phyloP scores from a whole-genome alignment of 2,797 vertebrate genomes.

The Euphonia xanthogaster region DNA sequence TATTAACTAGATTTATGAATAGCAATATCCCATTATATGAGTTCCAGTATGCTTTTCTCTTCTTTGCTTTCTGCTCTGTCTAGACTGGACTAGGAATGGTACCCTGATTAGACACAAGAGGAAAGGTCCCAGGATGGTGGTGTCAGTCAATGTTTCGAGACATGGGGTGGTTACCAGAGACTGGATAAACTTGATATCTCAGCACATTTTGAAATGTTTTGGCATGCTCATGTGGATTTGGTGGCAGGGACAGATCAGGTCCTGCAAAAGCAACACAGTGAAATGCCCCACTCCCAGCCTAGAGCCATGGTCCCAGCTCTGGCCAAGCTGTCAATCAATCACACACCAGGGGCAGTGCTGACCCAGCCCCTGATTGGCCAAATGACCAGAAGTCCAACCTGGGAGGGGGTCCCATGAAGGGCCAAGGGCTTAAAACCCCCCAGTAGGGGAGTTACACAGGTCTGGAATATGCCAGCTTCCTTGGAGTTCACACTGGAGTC shows the following conservation, averaged over 20 bases:
- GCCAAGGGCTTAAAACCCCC: not conserved
- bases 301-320: not conserved
- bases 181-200: not conserved
- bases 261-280: not conserved
- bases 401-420: too few species aligned
- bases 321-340: not conserved
- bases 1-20: not conserved
- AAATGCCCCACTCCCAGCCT: not conserved
- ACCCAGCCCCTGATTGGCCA: not conserved
- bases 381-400: not conserved
- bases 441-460: accelerated
- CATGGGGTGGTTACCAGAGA: not conserved
- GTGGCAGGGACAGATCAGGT: not conserved
- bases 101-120: not conserved
- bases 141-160: accelerated
- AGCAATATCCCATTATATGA: too few species aligned
- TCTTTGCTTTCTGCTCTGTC: not conserved
- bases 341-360: not conserved
- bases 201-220: not conserved
- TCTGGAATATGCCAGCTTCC: not conserved
- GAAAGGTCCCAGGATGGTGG: not conserved
- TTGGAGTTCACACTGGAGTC: accelerated
- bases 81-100: not conserved
- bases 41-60: not conserved
- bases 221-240: not conserved